Percentiles rank a stretch among this genome's conserved stretches.
Evolutionary conservation across 92 coral and sea anemone species (phyloP).

Genomic region (Epizoanthus ramosus): DNA sequence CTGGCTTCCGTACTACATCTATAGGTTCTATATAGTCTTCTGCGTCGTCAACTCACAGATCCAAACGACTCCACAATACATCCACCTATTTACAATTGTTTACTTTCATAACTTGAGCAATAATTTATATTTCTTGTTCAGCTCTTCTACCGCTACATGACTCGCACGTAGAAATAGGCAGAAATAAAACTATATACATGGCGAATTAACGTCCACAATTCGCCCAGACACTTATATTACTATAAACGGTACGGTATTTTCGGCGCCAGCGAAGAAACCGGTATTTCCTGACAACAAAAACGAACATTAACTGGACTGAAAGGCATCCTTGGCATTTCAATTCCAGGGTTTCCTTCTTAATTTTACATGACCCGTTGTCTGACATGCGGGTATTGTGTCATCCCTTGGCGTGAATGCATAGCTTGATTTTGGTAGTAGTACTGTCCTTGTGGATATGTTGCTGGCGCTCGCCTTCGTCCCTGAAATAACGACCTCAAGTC

Average conservation of each 20-base stretch:
- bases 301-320: conserved; percentile 35
- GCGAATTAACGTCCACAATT: not conserved
- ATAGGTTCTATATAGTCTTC: not conserved
- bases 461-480: conserved; percentile 66
- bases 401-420: conserved; percentile 27
- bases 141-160: conserved; percentile 18
- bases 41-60: conserved; percentile 5
- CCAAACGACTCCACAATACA: not conserved
- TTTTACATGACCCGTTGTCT: conserved; percentile 39
- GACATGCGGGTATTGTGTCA: conserved; percentile 34
- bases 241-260: conserved; percentile 43
- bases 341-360: not conserved
- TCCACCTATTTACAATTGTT: conserved; percentile 29
- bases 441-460: conserved; percentile 38
- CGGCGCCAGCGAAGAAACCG: conserved; percentile 38
- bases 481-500: conserved; percentile 83
- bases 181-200: conserved; percentile 27
- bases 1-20: not conserved
- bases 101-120: conserved; percentile 25
- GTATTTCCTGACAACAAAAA: conserved; percentile 40
- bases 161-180: conserved; percentile 33
- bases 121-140: conserved; percentile 37
- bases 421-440: conserved; percentile 37
- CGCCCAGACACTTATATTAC: conserved; percentile 14
- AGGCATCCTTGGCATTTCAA: conserved; percentile 35